phyloP scores from a whole-genome alignment of 2,113 vertebrate species.

The Proteles cristata region DNA sequence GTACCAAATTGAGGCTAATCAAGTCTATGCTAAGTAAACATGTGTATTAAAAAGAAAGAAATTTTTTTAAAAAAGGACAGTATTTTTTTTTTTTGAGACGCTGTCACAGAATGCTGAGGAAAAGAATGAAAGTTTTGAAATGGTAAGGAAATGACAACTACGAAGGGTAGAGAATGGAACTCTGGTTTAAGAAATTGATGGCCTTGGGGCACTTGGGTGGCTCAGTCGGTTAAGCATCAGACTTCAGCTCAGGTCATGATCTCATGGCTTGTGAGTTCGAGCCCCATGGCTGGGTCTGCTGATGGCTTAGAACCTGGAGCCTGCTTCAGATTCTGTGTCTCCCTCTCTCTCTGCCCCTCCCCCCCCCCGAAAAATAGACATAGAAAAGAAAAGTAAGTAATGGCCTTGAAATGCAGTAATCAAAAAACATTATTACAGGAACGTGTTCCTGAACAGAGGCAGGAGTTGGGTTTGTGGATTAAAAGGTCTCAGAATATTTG shows the following conservation, averaged over 20 bases:
- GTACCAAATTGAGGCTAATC: constrained; percentile 39
- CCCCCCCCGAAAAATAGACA: too few relatives aligned
- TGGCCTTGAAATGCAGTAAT: not conserved
- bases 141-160: not conserved
- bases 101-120: not conserved
- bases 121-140: not conserved
- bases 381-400: not conserved
- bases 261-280: too few relatives aligned
- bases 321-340: too few relatives aligned
- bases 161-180: not conserved
- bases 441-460: not conserved
- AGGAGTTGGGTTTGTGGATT: not conserved
- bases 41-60: not conserved
- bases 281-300: too few relatives aligned
- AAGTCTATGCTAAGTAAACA: constrained; percentile 13
- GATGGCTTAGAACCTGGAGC: too few relatives aligned
- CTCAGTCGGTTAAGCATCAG: too few relatives aligned
- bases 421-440: not conserved
- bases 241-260: too few relatives aligned
- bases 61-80: not conserved
- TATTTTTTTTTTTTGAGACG: not conserved
- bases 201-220: not conserved
- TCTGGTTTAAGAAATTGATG: not conserved
- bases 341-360: too few relatives aligned
- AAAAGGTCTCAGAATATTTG: not conserved